phyloP scores from a whole-genome alignment of 2,113 vertebrate species.

The Hydrochoerus hydrochaeris region DNA sequence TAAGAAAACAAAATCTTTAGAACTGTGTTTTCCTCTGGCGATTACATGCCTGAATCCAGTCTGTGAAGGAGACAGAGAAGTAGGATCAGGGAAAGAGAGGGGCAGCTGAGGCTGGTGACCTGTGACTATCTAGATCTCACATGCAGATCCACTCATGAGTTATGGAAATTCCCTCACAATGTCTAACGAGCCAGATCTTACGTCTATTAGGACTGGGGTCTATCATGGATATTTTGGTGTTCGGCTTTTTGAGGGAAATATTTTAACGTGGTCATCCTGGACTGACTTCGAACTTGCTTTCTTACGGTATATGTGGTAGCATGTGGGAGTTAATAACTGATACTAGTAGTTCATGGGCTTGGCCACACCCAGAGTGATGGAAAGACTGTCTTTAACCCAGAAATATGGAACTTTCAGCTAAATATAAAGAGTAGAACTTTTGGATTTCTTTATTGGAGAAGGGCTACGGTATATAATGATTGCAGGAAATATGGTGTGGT shows the following conservation, averaged over 20 bases:
- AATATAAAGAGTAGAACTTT: background rate
- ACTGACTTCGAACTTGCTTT: background rate
- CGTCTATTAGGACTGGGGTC: background rate
- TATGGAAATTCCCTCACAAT: background rate
- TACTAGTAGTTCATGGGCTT: background rate
- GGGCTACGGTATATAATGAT: background rate
- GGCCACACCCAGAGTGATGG: too few species aligned
- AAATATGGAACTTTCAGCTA: background rate
- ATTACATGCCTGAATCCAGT: background rate
- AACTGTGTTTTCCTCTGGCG: background rate
- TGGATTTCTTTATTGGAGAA: background rate
- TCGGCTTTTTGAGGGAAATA: background rate
- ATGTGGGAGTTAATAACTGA: background rate
- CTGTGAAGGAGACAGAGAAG: background rate
- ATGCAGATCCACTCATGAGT: background rate
- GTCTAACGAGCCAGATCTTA: background rate
- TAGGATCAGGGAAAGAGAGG: background rate
- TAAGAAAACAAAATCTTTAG: background rate
- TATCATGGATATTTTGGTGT: background rate
- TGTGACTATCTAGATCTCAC: background rate
- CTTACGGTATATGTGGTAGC: background rate
- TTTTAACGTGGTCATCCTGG: background rate
- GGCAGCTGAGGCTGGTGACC: rapidly evolving
- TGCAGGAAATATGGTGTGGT: background rate
- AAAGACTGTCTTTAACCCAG: background rate